Conservation (phyloP, 2,113 vertebrate species). For the Corvus cornix region DNA sequence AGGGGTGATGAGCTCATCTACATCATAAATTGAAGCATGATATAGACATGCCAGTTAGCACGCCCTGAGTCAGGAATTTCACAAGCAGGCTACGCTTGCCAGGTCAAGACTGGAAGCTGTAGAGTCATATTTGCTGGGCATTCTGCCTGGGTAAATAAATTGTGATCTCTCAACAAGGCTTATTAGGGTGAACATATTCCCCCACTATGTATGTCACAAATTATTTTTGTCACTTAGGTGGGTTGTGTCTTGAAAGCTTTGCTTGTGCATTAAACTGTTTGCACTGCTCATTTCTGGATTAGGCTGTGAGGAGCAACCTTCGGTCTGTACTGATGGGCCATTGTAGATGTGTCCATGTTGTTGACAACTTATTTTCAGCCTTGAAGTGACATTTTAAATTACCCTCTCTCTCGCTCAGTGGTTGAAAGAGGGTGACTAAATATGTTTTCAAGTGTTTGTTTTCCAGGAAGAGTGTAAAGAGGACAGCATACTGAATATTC, state of each 20-base stretch:
- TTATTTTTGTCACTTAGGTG: not conserved
- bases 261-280: not conserved
- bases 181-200: not conserved
- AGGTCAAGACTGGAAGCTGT: not conserved
- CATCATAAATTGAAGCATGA: not conserved
- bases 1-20: not conserved
- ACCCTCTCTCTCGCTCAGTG: not conserved
- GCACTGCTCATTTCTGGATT: not conserved
- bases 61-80: slow-evolving; percentile 3
- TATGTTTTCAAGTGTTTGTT: not conserved
- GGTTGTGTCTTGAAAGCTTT: not conserved
- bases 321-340: not conserved
- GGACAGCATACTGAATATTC: not conserved
- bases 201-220: not conserved
- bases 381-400: not conserved
- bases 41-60: not conserved
- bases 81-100: not conserved
- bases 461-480: not conserved
- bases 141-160: slow-evolving; percentile 15
- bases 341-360: not conserved
- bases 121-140: not conserved
- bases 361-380: not conserved
- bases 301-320: not conserved
- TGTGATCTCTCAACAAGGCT: not conserved
- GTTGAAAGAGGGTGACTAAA: not conserved